Evolutionary conservation across 2,113 vertebrate genomes (phyloP), one percentile per base, ranked within the genome.

Genomic region (Leptocoma aspasia): DNA sequence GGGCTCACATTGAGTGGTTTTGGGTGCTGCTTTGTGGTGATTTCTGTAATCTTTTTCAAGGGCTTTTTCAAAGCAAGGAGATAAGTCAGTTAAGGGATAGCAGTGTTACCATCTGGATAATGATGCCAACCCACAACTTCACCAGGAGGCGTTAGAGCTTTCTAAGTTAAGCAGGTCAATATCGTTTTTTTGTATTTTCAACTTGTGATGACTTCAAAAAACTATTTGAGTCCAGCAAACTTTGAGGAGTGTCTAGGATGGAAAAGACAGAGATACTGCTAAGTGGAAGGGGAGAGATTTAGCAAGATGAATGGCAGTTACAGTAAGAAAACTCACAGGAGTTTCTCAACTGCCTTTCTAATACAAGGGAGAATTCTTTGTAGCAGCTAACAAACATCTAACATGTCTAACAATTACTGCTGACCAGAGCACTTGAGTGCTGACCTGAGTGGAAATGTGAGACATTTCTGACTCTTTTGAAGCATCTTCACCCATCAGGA

Each of bases 151-250:
- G 90, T 90, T 66, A 77, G 76, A 86, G 76, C 60, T 90, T 90
- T 82, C 86, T 47, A 90, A 92, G 82, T 92, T 90, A 96, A 94
- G 90, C 95, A 81, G 82, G 86, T 95, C 92, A 90, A 73, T 89
- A 83, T 86, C 78, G 1, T 26, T 83, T 80, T 71, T 78, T 86
- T 60, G 82, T 86, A 44, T 93, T 90, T 95, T 92, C 80, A 69
- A 42, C 72, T 66, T 80, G 79, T 57, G 57, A 42, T 92, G 82
- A 88, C 73, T 92, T 88, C 49, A 88, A 20, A 85, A 92, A 93
- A 86, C 60, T 79, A 37, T 76, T 50, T 89, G 86, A 64, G 47
- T 37, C 66, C 45, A 94, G 22, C n/a, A 86, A 70, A 93, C 39
- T 90, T 83, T 28, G 33, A 41, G 52, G 64, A 68, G 5, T 49